These are phyloP conservation scores for Diplolepis rosae DNA, from an alignment of 2,888 invertebrate species.

Conservation along the genomic window DNA sequence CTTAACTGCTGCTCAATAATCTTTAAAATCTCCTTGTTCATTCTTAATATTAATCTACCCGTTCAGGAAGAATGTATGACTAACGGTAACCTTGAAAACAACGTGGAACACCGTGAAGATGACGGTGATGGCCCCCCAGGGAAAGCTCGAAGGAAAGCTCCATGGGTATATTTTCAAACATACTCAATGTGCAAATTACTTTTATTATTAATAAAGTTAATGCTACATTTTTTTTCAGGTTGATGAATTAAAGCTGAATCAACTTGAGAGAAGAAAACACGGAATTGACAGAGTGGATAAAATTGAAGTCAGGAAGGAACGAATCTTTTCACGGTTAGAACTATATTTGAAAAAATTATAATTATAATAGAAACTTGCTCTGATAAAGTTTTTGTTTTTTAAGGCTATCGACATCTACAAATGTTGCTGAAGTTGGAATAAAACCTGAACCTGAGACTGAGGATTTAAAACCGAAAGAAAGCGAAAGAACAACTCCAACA, in stretches of 20 bases:
- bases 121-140: slow-evolving; percentile 61
- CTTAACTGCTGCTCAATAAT: too few species aligned
- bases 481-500: slow-evolving; percentile 54
- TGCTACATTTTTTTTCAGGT: slow-evolving; percentile 53
- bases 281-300: slow-evolving; percentile 59
- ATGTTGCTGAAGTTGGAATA: slow-evolving; percentile 48
- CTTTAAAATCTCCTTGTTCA: background rate
- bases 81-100: slow-evolving; percentile 67
- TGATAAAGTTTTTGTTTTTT: slow-evolving; percentile 15
- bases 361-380: background rate
- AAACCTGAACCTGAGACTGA: slow-evolving; percentile 57
- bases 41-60: background rate
- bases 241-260: slow-evolving; percentile 68
- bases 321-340: slow-evolving; percentile 54
- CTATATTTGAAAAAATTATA: background rate
- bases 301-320: slow-evolving; percentile 64
- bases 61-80: slow-evolving; percentile 66
- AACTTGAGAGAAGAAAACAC: slow-evolving; percentile 67
- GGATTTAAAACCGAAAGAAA: slow-evolving; percentile 59
- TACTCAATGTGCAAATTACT: too few species aligned
- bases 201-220: background rate
- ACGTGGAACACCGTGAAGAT: slow-evolving; percentile 63
- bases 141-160: slow-evolving; percentile 66
- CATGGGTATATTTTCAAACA: too few species aligned
- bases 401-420: slow-evolving; percentile 52